phyloP scores from a whole-genome alignment of 2,113 vertebrate species.

The Sitta europaea region DNA sequence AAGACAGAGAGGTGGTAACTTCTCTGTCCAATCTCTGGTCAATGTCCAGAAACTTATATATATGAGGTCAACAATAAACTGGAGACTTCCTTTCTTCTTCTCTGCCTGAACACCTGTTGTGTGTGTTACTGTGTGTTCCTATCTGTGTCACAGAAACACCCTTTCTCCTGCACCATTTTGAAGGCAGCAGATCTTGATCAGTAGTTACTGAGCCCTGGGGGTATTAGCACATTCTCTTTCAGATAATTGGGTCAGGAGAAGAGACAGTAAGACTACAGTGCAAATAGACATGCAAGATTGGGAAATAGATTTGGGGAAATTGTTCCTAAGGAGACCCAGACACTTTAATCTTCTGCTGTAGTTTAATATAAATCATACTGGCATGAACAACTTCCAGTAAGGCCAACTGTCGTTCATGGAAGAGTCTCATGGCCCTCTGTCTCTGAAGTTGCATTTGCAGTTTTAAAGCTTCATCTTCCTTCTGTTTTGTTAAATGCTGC shows the following conservation, averaged over 20 bases:
- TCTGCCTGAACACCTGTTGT: no score
- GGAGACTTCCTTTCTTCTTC: no score
- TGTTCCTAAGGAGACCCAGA: neutral
- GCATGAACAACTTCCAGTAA: constrained; percentile 86
- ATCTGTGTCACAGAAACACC: no score
- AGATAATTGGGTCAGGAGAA: neutral
- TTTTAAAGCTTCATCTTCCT: constrained; percentile 79
- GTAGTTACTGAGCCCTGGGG: neutral
- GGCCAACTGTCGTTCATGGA: constrained; percentile 83
- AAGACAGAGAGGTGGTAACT: no score
- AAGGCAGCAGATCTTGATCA: neutral
- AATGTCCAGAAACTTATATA: no score
- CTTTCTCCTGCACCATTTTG: neutral
- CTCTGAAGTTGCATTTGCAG: constrained; percentile 81
- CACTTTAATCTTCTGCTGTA: neutral
- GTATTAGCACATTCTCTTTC: neutral
- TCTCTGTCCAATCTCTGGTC: no score
- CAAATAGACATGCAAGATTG: neutral
- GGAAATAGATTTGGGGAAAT: neutral
- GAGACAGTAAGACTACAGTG: neutral
- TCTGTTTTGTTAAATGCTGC: constrained; percentile 72
- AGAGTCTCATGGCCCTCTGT: constrained; percentile 83
- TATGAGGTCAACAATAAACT: no score
- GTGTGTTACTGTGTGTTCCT: no score
- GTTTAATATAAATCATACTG: constrained; percentile 70